These are phyloP conservation scores for Drosophila malerkotliana DNA, from an alignment of 1,140 invertebrate species.

Conservation along the genomic window DNA sequence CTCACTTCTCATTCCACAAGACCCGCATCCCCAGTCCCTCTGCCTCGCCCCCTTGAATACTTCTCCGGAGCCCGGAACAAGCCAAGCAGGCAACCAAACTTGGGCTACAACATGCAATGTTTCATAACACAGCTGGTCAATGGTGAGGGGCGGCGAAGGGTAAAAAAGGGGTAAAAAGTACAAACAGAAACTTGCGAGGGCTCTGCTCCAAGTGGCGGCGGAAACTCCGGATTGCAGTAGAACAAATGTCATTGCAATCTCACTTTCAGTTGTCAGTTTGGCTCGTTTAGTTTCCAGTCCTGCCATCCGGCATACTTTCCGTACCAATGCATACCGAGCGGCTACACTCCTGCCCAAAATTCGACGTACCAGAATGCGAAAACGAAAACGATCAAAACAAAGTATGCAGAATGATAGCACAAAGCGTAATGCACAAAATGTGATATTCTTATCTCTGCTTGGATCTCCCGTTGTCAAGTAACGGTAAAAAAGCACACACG, in stretches of 20 bases:
- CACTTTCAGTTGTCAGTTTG: slow-evolving; percentile 50
- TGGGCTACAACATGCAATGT: slow-evolving; percentile 63
- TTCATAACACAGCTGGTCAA: slow-evolving; percentile 61
- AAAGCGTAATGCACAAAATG: too few species aligned
- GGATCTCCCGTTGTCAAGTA: too few species aligned
- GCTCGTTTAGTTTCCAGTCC: slow-evolving; percentile 6
- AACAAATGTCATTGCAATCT: slow-evolving; percentile 53
- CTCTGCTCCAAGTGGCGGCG: not conserved
- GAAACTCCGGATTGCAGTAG: slow-evolving; percentile 1
- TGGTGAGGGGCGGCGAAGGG: not conserved
- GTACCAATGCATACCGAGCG: not conserved
- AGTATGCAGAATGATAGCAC: too few species aligned
- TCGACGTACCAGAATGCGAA: too few species aligned
- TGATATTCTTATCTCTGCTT: too few species aligned
- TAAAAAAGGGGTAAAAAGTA: not conserved
- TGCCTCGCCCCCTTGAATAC: too few species aligned
- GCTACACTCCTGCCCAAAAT: too few species aligned
- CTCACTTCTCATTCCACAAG: not conserved
- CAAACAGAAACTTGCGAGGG: slow-evolving; percentile 1
- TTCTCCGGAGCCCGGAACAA: not conserved
- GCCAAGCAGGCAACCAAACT: slow-evolving; percentile 30
- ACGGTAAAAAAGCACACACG: too few species aligned
- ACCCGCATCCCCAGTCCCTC: not conserved
- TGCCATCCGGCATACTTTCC: slow-evolving; percentile 2
- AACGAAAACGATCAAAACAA: too few species aligned